Evolutionary conservation across 2,797 vertebrate genomes (phyloP).

Genomic region (Crypturellus tataupa): DNA sequence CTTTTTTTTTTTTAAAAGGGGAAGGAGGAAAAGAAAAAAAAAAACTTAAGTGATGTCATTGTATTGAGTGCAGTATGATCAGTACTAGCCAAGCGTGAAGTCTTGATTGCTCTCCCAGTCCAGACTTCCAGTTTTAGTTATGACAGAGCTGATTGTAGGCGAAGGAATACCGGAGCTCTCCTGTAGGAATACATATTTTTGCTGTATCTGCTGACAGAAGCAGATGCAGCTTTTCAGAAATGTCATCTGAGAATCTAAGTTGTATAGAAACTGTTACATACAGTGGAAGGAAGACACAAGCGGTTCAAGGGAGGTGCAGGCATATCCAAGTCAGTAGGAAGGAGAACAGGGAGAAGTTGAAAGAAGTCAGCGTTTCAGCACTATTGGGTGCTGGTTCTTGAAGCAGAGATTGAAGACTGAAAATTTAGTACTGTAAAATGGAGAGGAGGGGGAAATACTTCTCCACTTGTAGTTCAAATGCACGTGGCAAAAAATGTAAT

Average conservation of each 20-base stretch:
- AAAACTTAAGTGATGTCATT: slow-evolving; percentile 13
- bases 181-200: neutral
- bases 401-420: neutral
- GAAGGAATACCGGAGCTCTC: neutral
- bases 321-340: neutral
- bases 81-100: neutral
- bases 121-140: neutral
- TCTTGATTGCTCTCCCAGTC: neutral
- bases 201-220: neutral
- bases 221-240: neutral
- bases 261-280: neutral
- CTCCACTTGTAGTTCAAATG: neutral
- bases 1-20: neutral
- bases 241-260: neutral
- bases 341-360: neutral
- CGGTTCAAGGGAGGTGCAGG: neutral
- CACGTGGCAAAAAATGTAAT: neutral
- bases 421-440: neutral
- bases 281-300: neutral
- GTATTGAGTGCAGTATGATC: neutral
- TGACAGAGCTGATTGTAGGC: neutral
- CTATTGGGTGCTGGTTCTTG: neutral
- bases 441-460: neutral
- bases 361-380: neutral
- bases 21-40: neutral